Percentiles rank a stretch among this genome's conserved stretches.
These are phyloP conservation scores for Montipora capitata DNA, from an alignment of 92 coral and sea anemone species.

Conservation along the genomic window DNA sequence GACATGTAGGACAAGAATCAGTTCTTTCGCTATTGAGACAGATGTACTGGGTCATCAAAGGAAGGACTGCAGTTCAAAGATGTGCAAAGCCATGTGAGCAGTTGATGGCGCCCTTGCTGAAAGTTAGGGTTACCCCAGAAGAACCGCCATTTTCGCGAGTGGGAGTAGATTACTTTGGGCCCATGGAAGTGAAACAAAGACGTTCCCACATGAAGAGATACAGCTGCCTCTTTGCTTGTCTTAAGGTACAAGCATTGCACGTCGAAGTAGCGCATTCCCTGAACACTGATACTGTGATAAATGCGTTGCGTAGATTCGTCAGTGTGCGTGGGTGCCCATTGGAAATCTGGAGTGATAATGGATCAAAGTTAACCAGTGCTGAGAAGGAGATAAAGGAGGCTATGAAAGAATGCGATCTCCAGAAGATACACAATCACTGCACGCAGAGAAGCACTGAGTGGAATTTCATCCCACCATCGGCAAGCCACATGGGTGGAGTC, in stretches of 20 bases:
- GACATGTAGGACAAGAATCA: conserved; percentile 78
- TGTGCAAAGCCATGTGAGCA: conserved; percentile 57
- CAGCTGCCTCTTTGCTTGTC: conserved; percentile 78
- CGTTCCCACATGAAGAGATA: conserved; percentile 53
- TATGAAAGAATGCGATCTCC: too few species aligned
- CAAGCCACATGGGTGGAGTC: too few species aligned
- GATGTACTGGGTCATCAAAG: conserved; percentile 73
- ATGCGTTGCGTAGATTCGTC: too few species aligned
- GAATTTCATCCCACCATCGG: too few species aligned
- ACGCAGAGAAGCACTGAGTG: too few species aligned
- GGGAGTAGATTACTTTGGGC: conserved; percentile 78
- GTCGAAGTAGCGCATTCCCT: conserved; percentile 65
- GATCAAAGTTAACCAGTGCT: too few species aligned
- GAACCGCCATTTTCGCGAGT: conserved; percentile 69
- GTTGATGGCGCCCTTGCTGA: conserved; percentile 77
- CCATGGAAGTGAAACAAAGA: conserved; percentile 58
- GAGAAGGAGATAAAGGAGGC: too few species aligned
- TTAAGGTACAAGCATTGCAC: conserved; percentile 69
- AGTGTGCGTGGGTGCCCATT: too few species aligned
- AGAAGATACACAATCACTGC: too few species aligned
- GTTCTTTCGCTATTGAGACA: conserved; percentile 71
- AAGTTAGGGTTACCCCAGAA: conserved; percentile 56
- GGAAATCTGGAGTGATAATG: too few species aligned
- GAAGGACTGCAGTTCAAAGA: conserved; percentile 67
- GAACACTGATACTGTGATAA: background rate